Percentiles rank a stretch among this genome's conserved stretches.
phyloP scores from a whole-genome alignment of 2,797 vertebrate species.

The Hapalemur alaotrensis region DNA sequence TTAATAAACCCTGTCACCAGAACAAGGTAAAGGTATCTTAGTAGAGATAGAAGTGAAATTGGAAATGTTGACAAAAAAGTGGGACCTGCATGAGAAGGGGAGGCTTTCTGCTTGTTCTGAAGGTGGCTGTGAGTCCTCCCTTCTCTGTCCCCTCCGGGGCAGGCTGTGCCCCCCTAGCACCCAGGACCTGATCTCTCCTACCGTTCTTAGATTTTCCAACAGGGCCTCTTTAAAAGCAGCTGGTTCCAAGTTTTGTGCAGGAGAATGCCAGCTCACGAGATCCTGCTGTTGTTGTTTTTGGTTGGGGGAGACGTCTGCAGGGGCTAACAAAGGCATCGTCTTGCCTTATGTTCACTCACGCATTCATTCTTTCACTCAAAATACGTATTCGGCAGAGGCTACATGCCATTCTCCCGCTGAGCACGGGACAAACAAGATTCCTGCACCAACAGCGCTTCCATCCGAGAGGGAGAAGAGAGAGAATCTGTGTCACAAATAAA shows the following conservation, averaged over 20 bases:
- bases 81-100: neutral
- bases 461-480: too few relatives aligned
- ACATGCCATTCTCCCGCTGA: too few relatives aligned
- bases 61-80: neutral
- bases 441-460: too few relatives aligned
- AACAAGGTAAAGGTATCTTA: neutral
- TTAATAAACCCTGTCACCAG: neutral
- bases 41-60: neutral
- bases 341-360: neutral
- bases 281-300: too few relatives aligned
- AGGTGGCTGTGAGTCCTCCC: too few relatives aligned
- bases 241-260: neutral
- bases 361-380: too few relatives aligned
- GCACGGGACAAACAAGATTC: too few relatives aligned
- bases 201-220: neutral
- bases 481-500: too few relatives aligned
- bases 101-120: neutral
- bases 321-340: neutral
- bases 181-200: neutral
- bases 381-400: too few relatives aligned
- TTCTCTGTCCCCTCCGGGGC: too few relatives aligned
- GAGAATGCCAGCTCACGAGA: neutral
- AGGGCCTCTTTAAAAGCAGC: too few relatives aligned
- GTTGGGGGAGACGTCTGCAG: neutral
- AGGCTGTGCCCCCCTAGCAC: fast-evolving